These are phyloP conservation scores for Pelosia muscerda DNA, from an alignment of 2,888 invertebrate species.

Conservation along the genomic window DNA sequence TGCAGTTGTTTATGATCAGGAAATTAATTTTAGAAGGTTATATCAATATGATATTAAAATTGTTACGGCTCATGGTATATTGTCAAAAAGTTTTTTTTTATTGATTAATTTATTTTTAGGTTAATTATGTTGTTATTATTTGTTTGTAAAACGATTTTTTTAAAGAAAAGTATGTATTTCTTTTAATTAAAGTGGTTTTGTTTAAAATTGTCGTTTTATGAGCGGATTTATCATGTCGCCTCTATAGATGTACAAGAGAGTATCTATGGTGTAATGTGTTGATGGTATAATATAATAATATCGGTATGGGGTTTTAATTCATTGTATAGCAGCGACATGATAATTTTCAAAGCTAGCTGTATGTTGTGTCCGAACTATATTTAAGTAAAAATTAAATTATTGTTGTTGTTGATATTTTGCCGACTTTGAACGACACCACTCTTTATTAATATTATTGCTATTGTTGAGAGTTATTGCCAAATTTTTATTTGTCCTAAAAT, in stretches of 20 bases:
- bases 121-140: slow-evolving; percentile 75
- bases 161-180: slow-evolving; percentile 58
- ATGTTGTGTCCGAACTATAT: slow-evolving; percentile 68
- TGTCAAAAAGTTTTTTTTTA: slow-evolving; percentile 67
- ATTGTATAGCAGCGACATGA: slow-evolving; percentile 50
- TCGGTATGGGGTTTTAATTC: not conserved
- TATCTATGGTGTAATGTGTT: slow-evolving; percentile 3
- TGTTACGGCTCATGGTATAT: slow-evolving; percentile 79
- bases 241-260: slow-evolving; percentile 35
- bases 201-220: slow-evolving; percentile 62
- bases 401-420: slow-evolving; percentile 80
- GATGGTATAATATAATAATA: not conserved
- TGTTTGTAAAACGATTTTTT: slow-evolving; percentile 72
- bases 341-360: slow-evolving; percentile 51
- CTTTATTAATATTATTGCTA: slow-evolving; percentile 79
- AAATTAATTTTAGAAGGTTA: slow-evolving; percentile 70
- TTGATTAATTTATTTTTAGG: slow-evolving; percentile 80
- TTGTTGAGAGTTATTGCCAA: slow-evolving; percentile 84
- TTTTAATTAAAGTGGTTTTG: slow-evolving; percentile 60
- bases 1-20: slow-evolving; percentile 62
- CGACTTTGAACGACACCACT: slow-evolving; percentile 73
- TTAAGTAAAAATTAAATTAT: slow-evolving; percentile 68
- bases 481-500: slow-evolving; percentile 83
- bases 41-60: slow-evolving; percentile 84
- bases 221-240: slow-evolving; percentile 56